Evolutionary conservation across 1,140 invertebrate genomes (phyloP).

Genomic region (Pollicipes pollicipes): DNA sequence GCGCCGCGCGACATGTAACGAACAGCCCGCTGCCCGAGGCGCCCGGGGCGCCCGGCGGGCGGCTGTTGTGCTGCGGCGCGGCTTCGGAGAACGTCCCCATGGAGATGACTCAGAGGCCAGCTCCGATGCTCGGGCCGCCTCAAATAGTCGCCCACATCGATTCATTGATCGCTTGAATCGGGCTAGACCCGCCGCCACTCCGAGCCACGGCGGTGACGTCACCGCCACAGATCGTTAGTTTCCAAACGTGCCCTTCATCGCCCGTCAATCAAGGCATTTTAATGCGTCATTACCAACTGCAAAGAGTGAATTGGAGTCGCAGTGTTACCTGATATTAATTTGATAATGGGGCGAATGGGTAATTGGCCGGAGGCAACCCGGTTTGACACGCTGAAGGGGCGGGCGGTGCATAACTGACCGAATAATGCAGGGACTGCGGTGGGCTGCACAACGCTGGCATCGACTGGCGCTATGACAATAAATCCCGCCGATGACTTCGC

Average conservation of each 20-base stretch:
- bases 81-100: background rate
- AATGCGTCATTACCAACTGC: background rate
- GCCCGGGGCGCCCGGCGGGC: no score
- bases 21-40: background rate
- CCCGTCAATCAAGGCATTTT: background rate
- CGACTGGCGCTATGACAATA: background rate
- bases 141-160: background rate
- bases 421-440: background rate
- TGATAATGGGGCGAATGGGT: background rate
- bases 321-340: background rate
- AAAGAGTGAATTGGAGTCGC: background rate
- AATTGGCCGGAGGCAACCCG: no score
- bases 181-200: background rate
- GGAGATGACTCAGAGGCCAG: background rate
- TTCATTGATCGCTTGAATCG: background rate
- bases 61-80: background rate
- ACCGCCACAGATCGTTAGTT: background rate
- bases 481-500: background rate
- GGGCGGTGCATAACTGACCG: background rate
- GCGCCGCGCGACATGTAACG: background rate
- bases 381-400: no score
- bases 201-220: background rate
- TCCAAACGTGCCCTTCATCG: background rate
- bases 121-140: background rate
- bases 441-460: background rate